These are phyloP conservation scores for Kryphioiulus occultus DNA, from an alignment of 2,888 invertebrate genomes.

Conservation along the genomic window DNA sequence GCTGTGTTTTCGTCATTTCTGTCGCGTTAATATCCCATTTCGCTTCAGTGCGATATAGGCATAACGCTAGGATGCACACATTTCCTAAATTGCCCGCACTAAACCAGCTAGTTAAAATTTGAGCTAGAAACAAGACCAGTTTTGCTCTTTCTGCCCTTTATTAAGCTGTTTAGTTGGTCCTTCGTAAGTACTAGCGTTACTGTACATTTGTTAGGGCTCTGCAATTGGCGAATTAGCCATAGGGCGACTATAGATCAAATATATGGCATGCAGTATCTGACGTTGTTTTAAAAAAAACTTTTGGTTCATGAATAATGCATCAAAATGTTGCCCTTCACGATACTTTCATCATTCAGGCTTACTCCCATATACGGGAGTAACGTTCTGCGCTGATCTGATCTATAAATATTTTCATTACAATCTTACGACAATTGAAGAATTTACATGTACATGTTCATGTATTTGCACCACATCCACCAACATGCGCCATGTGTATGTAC, in stretches of 20 bases:
- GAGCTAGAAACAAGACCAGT: neutral
- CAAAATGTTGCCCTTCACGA: neutral
- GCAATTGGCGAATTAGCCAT: neutral
- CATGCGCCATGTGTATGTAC: neutral
- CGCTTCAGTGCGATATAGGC: neutral
- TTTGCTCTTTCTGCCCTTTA: neutral
- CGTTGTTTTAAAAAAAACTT: neutral
- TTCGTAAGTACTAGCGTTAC: neutral
- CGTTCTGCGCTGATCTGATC: too few relatives aligned
- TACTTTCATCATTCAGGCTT: neutral
- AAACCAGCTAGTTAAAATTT: conserved; percentile 11
- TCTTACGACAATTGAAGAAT: too few relatives aligned
- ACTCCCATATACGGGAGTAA: too few relatives aligned
- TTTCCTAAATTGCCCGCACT: conserved; percentile 9
- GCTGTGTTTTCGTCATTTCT: neutral
- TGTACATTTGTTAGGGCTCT: too few relatives aligned
- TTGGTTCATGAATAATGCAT: neutral
- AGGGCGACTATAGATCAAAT: neutral
- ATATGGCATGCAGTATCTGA: neutral
- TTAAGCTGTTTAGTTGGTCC: neutral
- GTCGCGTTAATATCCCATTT: neutral
- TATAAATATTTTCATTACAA: too few relatives aligned
- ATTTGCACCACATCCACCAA: too few relatives aligned
- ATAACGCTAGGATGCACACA: neutral
- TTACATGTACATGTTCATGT: too few relatives aligned